Evolutionary conservation across 92 coral and sea anemone genomes (phyloP), one percentile per base, ranked within the genome.

Genomic region (Parazoanthus darwini): DNA sequence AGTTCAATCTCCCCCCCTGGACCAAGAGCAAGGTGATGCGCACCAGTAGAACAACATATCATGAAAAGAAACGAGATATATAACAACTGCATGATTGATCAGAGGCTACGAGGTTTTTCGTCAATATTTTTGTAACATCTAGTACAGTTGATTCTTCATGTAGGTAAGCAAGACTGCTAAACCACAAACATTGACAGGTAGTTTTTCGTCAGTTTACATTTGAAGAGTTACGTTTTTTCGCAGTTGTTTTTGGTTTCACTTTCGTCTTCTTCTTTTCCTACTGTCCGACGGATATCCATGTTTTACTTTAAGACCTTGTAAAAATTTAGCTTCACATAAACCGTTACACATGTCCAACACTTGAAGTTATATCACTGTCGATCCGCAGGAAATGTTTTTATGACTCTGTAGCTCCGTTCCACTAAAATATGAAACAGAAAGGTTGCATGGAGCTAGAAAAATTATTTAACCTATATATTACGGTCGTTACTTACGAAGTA

Each of bases 371-470:
- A 72, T 16, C n/a, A 13, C 54, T 18, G n/a, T 76, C 29, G 3
- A 39, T 20, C 25, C 15, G 35, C 51, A 76, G 25, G 13, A 39
- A 76, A 63, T 63, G 51, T 8, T 76, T 38, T 76, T 44, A 11
- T 29, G 29, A 18, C 26, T 2, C n/a, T 76, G 35, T 36, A 76
- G 79, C 79, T 76, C 48, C 79, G 79, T 76, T 76, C 79, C 38
- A 76, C 51, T 76, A 6, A 25, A 50, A 25, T 39, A 20, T 38
- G 26, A 18, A 9, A 37, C 79, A 76, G 79, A 38, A 42, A 63
- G 25, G 22, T 13, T 18, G 54, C 13, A 39, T 37, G 79, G 79
- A 42, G 54, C 51, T 76, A 36, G 46, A 76, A 8, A 22, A 39
- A n/a, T n/a, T 74, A 33, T 54, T 54, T 54, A 15, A 16, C 36